A percentile compares a stretch with the other conserved stretches of the same genome.
These are phyloP conservation scores for Pseudomugil gertrudae DNA, from an alignment of 2,797 vertebrate species.

Conservation along the genomic window DNA sequence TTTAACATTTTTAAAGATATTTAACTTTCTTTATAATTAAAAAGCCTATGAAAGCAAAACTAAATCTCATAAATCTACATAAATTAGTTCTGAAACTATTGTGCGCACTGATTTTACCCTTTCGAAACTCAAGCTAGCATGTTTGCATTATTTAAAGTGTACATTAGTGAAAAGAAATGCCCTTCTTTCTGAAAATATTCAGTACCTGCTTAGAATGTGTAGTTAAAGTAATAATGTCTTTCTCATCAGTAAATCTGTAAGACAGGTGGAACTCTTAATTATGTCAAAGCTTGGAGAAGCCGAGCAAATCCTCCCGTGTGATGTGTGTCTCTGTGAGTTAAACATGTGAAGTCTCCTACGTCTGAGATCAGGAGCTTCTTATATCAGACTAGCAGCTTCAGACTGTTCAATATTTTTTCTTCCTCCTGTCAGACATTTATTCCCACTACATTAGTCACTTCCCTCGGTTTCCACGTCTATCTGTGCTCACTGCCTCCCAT, in stretches of 20 bases:
- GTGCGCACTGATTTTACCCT: not conserved
- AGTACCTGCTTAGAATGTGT: not conserved
- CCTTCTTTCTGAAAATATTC: not conserved
- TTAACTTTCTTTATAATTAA: not conserved
- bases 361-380: conserved; percentile 50
- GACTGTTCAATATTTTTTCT: conserved; percentile 37
- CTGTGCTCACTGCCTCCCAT: not conserved
- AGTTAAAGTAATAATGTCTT: not conserved
- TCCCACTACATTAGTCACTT: no score
- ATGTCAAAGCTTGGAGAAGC: not conserved
- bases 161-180: not conserved
- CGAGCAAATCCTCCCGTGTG: conserved; percentile 3
- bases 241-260: no score
- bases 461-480: not conserved
- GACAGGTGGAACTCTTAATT: not conserved
- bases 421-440: no score
- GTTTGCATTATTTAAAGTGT: conserved; percentile 8
- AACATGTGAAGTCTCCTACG: conserved; percentile 9
- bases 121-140: not conserved
- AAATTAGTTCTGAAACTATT: not conserved
- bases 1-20: not conserved
- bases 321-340: conserved; percentile 10
- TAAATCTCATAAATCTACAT: not conserved
- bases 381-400: conserved; percentile 7
- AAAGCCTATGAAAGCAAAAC: conserved; percentile 3